Evolutionary conservation across 2,113 vertebrate genomes (phyloP), one percentile per base, ranked within the genome.

Genomic region (Pitta sordida): DNA sequence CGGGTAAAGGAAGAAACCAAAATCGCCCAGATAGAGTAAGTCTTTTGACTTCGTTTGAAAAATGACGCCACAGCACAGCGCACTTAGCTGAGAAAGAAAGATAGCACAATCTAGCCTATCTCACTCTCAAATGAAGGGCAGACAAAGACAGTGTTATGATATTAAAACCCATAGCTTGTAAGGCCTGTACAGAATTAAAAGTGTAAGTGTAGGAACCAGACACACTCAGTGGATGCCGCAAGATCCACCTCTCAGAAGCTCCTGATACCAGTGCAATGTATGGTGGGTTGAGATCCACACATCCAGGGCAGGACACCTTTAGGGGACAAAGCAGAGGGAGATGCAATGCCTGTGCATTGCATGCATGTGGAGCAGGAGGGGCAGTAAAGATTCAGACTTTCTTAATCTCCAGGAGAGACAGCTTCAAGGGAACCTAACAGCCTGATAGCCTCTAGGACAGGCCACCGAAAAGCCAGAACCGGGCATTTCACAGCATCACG

Each of bases 1-100:
- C 34, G 85, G 64, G 64, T 51, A 49, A 77, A 85, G 77, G 48
- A 83, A 95, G 79, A 92, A 93, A 95, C 95, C 91, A 96, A 84
- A 92, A 90, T 94, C 6, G 1, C 9, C 41, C 49, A 86, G 88
- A 94, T 73, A 86, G 88, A 91, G 77, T 56, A 63, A 93, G 83
- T 79, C 75, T 93, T 89, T 36, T 9, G 15, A 27, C 69, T 67
- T 94, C 71, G 65, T 86, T 74, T 96, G 94, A 95, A 94, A 96
- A 95, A 96, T 86, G 86, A 92, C 75, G 78, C 71, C 1, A 3
- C 77, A 76, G 84, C 49, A 73, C 30, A 34, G 34, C 27, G 74
- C 26, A 64, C 52, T 65, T n/a, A 52, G 69, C 63, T 94, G 90
- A 91, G 88, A 76, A 77, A 68, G 52, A 82, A 58, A 76, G 64